Conservation (phyloP, 92 coral and sea anemone species). For the Palythoa grandiflora region DNA sequence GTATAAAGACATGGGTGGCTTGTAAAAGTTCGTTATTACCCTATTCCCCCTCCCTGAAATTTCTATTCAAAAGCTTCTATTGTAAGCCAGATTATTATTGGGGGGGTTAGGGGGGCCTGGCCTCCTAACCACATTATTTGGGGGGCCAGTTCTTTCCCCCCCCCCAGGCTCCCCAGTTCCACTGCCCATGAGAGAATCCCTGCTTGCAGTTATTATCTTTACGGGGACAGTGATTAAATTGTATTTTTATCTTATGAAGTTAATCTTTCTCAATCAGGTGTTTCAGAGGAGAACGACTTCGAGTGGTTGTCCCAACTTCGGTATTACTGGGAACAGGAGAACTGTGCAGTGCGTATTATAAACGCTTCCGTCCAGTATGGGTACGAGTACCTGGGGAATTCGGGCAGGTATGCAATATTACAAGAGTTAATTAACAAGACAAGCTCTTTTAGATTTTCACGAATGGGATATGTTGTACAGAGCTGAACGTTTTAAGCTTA, state of each 20-base stretch:
- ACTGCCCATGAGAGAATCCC: too few relatives aligned
- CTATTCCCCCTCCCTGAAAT: too few relatives aligned
- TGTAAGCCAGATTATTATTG: too few relatives aligned
- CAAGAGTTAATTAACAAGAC: neutral
- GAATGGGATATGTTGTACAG: neutral
- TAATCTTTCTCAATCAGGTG: constrained; percentile 65
- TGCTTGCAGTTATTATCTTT: too few relatives aligned
- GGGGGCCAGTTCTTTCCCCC: too few relatives aligned
- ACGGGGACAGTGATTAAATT: neutral
- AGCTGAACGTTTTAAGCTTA: neutral
- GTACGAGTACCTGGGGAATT: constrained; percentile 98
- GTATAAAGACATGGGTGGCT: too few relatives aligned
- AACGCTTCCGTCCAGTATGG: constrained; percentile 98
- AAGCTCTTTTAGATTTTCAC: neutral
- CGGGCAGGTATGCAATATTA: constrained; percentile 84
- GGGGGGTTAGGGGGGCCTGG: too few relatives aligned
- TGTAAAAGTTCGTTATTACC: too few relatives aligned
- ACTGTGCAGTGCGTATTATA: constrained; percentile 93
- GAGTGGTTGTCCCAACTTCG: constrained; percentile 99
- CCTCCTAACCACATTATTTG: too few relatives aligned
- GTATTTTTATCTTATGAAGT: neutral
- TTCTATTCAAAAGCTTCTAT: too few relatives aligned
- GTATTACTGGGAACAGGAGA: constrained; percentile 97
- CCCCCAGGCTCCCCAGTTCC: too few relatives aligned
- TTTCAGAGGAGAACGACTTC: constrained; percentile 95